Evolutionary conservation across 2,113 vertebrate species (phyloP), one percentile per base, ranked within the genome.

Genomic region (Eidolon helvum): DNA sequence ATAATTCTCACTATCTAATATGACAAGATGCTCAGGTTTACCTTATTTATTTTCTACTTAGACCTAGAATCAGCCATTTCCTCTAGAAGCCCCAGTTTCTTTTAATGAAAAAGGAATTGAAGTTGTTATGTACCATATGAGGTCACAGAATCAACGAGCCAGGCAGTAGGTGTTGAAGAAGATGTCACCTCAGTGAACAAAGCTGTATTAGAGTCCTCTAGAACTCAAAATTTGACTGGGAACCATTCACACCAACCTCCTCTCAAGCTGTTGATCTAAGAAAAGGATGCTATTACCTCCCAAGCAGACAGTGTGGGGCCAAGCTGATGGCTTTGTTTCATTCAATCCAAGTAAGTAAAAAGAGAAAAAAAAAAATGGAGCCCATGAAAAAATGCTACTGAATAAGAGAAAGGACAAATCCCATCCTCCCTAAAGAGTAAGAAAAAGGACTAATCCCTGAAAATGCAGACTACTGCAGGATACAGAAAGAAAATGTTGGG

Each of bases 231-330:
- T 77, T 75, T 86, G 83, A 72, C 85, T 74, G 75, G 63, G 71
- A 85, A 69, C 48, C 43, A 75, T 78, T 91, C 43, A 69, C 65
- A 88, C 87, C 87, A 93, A 75, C 87, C 83, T 88, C 75, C 84
- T 92, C 83, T 74, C 68, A 80, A 72, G 85, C 68, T 92, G 91
- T 33, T 90, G 59, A 45, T 78, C 93, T 79, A 83, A 95, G 84
- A 93, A 83, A 95, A 91, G 59, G 59, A 90, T 45, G 61, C n/a
- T 82, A 26, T 79, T 68, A 63, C 78, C 63, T 86, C 78, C 61
- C 26, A 68, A 88, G 94, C 57, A 69, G 80, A 82, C 7, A 74
- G 30, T 18, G 69, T 75, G 50, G 77, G 82, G 21, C 71, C 69
- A 75, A 89, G 82, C 18, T 33, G 79, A 82, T 21, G 21, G 19